Evolutionary conservation across 1,140 invertebrate species (phyloP), one percentile per base, ranked within the genome.

Genomic region (Wiebesia pumilae): DNA sequence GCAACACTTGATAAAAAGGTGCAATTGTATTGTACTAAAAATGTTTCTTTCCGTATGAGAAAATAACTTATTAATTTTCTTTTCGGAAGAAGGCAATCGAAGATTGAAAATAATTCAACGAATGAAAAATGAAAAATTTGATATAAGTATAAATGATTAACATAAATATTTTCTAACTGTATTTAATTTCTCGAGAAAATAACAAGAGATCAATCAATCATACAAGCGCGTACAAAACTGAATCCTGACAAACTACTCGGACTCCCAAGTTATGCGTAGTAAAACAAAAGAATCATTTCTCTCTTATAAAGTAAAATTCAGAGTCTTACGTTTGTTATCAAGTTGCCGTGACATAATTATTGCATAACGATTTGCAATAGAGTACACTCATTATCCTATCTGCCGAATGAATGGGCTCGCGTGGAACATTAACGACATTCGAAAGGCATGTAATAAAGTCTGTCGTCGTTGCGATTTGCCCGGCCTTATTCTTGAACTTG

Each of bases 301-400:
- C 33, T 43, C 40, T 16, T 81, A 75, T 43, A 69, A 62, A 27
- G 80, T 69, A 65, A 81, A 43, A 47, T 24, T 69, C 80, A 81
- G n/a, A 35, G 16, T 67, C 62, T 27, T 30, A 43, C 62, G 33
- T 47, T 62, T 21, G 40, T 51, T 47, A 69, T 54, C 51, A 62
- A 75, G 65, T 33, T 12, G 38, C 9, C 54, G 79, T 82, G 69
- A 81, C 79, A 81, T 86, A 86, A 81, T 81, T 81, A 77, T 86
- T 86, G 67, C 40, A 80, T 47, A 86, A 86, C 35, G 47, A 27
- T 0, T 33, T 33, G 73, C 14, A 33, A 30, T 51, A 3, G n/a
- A 33, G 19, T 83, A 71, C 43, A 19, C 24, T 78, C 38, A 67
- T 67, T 65, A 78, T 71, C 19, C 54, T 35, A 27, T 38, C 75